A percentile compares a stretch with the other conserved stretches of the same genome.
Evolutionary conservation across 53 echinoderm and acorn worm species (phyloP).

Genomic region (Antedon mediterranea): DNA sequence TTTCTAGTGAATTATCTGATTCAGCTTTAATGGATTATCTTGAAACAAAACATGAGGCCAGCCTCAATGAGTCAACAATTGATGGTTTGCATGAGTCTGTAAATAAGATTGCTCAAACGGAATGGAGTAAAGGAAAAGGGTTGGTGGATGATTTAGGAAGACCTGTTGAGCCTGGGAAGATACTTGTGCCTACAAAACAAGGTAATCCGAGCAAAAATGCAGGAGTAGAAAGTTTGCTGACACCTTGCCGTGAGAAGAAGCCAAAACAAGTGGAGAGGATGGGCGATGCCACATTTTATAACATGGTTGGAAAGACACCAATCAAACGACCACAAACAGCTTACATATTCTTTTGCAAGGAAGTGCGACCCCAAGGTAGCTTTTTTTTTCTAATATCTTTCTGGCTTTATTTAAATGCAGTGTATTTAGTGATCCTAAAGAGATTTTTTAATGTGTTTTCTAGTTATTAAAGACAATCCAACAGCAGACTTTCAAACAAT

Average conservation of each 20-base stretch:
- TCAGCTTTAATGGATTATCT: not conserved
- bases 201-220: too few relatives aligned
- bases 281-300: constrained; percentile 41
- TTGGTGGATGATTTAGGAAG: constrained; percentile 23
- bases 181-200: constrained; percentile 41
- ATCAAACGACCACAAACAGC: constrained; percentile 43
- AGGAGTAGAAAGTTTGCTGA: not conserved
- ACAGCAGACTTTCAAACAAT: constrained; percentile 14
- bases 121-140: constrained; percentile 71
- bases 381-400: not conserved
- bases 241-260: constrained; percentile 31
- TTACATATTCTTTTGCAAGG: constrained; percentile 51
- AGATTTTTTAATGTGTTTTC: not conserved
- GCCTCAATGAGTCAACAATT: not conserved
- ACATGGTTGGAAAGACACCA: constrained; percentile 45
- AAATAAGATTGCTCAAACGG: constrained; percentile 5
- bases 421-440: not conserved
- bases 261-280: constrained; percentile 28
- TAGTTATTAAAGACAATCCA: constrained; percentile 34
- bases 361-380: constrained; percentile 56
- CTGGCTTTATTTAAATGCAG: not conserved
- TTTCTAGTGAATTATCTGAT: not conserved
- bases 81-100: not conserved
- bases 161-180: constrained; percentile 34
- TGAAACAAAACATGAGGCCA: not conserved